Evolutionary conservation across 2,113 vertebrate species (phyloP).

Genomic region (Castor canadensis): DNA sequence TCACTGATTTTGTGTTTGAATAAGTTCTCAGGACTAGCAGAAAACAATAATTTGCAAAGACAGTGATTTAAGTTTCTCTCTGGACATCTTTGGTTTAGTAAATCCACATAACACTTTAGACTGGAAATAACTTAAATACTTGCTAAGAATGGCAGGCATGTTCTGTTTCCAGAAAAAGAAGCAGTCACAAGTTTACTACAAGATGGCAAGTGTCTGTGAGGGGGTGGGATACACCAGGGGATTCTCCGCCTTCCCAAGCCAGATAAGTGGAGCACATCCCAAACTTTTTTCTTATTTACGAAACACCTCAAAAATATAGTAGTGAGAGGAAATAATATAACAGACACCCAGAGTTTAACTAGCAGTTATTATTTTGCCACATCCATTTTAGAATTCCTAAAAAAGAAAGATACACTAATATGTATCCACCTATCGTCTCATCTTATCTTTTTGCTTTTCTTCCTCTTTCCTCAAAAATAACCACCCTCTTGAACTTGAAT

Average conservation of each 20-base stretch:
- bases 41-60: conserved; percentile 28
- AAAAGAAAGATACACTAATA: not conserved
- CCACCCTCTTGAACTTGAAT: not conserved
- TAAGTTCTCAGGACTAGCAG: not conserved
- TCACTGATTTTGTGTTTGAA: conserved; percentile 38
- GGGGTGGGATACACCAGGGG: not conserved
- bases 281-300: not conserved
- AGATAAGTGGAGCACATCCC: not conserved
- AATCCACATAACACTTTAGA: conserved; percentile 38
- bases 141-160: not conserved
- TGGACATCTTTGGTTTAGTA: conserved; percentile 48
- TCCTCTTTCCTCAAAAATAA: not conserved
- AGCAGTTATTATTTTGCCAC: not conserved
- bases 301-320: not conserved
- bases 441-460: not conserved
- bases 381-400: not conserved
- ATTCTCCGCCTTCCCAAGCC: not conserved
- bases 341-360: not conserved
- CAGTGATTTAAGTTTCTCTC: conserved; percentile 20
- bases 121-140: conserved; percentile 31
- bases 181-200: not conserved
- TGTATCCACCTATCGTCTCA: not conserved
- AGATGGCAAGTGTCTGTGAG: not conserved
- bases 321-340: not conserved
- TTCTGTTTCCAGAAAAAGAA: conserved; percentile 22